Conservation (phyloP, 2,113 vertebrate species). For the Australoheros scitulus region DNA sequence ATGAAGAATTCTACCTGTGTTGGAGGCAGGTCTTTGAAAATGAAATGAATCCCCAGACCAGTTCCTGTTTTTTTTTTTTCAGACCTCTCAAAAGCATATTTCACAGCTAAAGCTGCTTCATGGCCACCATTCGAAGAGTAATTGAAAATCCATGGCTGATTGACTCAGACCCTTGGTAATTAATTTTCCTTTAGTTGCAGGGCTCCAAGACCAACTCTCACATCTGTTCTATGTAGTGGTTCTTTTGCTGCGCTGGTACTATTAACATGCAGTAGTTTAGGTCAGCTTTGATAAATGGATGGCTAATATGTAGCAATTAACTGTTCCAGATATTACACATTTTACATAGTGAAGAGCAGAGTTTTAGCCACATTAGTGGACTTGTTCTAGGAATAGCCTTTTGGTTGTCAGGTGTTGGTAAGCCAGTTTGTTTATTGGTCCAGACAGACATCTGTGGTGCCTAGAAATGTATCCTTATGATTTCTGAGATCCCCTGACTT, state of each 20-base stretch:
- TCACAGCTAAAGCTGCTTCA: conserved; percentile 58
- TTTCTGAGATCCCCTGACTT: too few relatives aligned
- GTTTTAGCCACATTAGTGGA: neutral
- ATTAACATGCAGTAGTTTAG: conserved; percentile 1
- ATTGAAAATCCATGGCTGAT: conserved; percentile 77
- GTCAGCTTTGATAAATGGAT: neutral
- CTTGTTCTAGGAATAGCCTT: neutral
- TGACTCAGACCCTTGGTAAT: conserved; percentile 69
- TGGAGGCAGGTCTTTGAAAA: conserved; percentile 45
- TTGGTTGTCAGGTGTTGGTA: neutral
- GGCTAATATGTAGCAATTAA: conserved; percentile 7
- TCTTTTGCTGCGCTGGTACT: neutral
- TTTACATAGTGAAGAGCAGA: neutral
- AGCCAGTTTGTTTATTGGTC: neutral
- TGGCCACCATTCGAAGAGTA: conserved; percentile 57
- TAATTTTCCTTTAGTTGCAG: conserved; percentile 60
- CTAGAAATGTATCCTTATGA: neutral
- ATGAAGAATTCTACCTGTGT: conserved; percentile 49
- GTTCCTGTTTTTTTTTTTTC: conserved; percentile 52
- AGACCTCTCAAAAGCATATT: conserved; percentile 44
- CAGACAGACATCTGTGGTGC: neutral
- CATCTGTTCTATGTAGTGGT: conserved; percentile 27
- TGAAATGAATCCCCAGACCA: conserved; percentile 44
- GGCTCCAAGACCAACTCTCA: conserved; percentile 42
- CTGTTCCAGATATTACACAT: neutral